These are phyloP conservation scores for Pyrrhura leucotis DNA, from an alignment of 2,797 vertebrate species.

Conservation along the genomic window DNA sequence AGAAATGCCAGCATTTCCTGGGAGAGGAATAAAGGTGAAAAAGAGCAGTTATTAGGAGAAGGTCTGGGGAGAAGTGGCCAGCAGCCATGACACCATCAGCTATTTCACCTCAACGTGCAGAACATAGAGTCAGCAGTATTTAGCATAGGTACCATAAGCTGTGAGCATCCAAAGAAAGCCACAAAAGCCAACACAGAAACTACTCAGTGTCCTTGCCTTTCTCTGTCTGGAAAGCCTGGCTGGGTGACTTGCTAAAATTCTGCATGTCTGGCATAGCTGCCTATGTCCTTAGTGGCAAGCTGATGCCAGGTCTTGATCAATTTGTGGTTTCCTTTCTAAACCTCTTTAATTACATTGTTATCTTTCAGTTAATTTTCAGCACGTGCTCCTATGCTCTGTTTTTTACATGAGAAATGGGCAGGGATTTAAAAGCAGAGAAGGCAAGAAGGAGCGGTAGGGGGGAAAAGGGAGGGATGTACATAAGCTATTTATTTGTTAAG, in stretches of 20 bases:
- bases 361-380: neutral
- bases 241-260: conserved; percentile 17
- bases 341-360: neutral
- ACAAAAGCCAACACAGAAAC: neutral
- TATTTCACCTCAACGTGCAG: neutral
- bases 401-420: neutral
- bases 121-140: neutral
- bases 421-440: neutral
- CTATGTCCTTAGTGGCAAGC: neutral
- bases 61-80: neutral
- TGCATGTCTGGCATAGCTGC: neutral
- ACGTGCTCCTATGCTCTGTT: neutral
- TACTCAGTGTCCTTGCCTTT: neutral
- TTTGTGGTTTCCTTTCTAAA: conserved; percentile 6
- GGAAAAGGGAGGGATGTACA: rapidly evolving
- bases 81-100: neutral
- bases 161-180: neutral
- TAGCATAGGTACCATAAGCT: rapidly evolving
- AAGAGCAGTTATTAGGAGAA: neutral
- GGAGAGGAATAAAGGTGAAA: neutral
- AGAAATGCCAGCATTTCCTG: neutral
- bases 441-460: neutral
- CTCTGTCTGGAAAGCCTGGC: neutral
- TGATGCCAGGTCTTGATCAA: neutral
- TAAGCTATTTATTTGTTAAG: neutral